Conservation (phyloP, 1,140 invertebrate species). For the Pinna nobilis region DNA sequence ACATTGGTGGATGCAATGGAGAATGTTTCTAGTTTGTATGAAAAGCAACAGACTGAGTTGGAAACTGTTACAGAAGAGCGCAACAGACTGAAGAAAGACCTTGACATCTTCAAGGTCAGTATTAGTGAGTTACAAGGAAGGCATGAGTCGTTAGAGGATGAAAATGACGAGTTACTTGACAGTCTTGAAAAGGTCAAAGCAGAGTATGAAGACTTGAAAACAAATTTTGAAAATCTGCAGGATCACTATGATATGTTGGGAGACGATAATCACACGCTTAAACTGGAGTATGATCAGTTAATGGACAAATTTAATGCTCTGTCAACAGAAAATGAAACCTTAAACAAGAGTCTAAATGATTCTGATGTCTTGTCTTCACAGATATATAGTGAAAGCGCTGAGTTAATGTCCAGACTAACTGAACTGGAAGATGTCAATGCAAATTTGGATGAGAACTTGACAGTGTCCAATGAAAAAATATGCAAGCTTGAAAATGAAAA, state of each 20-base stretch:
- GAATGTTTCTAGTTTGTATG: background rate
- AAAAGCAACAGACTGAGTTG: background rate
- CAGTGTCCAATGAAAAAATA: background rate
- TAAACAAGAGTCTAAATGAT: conserved; percentile 8
- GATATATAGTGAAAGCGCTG: conserved; percentile 16
- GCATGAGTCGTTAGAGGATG: conserved; percentile 11
- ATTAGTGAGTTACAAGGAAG: conserved; percentile 13
- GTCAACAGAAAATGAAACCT: background rate
- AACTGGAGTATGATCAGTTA: conserved; percentile 4
- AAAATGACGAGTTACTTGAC: conserved; percentile 18
- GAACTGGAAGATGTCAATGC: conserved; percentile 16
- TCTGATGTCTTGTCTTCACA: conserved; percentile 1
- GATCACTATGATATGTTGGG: conserved; percentile 21
- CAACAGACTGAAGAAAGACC: conserved; percentile 11
- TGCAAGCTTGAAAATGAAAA: background rate
- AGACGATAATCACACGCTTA: conserved; percentile 6
- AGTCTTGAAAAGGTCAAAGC: conserved; percentile 12
- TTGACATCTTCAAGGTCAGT: conserved; percentile 19
- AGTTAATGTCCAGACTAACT: conserved; percentile 2
- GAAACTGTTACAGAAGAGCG: background rate
- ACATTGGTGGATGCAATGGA: no score
- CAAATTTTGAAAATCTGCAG: background rate
- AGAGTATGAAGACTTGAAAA: background rate
- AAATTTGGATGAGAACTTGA: background rate
- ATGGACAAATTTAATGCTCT: background rate